These are phyloP conservation scores for Dyspetes luteomarginatus DNA, from an alignment of 2,888 invertebrate genomes.

Conservation along the genomic window DNA sequence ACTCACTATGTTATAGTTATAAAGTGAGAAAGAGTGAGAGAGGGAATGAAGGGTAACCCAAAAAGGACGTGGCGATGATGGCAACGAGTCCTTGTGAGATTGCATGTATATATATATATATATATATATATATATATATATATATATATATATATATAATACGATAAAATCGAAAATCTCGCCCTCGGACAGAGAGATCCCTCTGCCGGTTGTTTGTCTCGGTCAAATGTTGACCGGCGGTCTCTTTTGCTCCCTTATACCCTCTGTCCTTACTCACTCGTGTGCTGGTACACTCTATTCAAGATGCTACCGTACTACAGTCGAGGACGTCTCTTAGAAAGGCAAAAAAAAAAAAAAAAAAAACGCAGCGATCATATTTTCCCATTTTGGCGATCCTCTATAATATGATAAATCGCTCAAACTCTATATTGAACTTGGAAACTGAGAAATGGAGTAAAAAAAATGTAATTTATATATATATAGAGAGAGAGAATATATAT, in stretches of 20 bases:
- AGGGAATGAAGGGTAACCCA: not conserved
- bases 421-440: too few relatives aligned
- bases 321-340: conserved; percentile 5
- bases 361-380: too few relatives aligned
- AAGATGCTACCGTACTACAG: conserved; percentile 37
- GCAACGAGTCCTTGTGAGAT: conserved; percentile 17
- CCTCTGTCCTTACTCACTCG: conserved; percentile 17
- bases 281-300: conserved; percentile 20
- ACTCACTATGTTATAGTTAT: conserved; percentile 17
- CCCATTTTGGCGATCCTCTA: too few relatives aligned
- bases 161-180: conserved; percentile 37
- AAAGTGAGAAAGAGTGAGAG: not conserved
- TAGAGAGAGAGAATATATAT: too few relatives aligned
- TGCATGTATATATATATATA: too few relatives aligned
- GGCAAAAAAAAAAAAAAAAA: not conserved
- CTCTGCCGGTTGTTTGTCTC: conserved; percentile 72
- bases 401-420: too few relatives aligned
- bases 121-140: too few relatives aligned
- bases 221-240: conserved; percentile 80
- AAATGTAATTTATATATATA: too few relatives aligned
- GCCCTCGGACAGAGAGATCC: conserved; percentile 18
- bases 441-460: too few relatives aligned
- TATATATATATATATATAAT: too few relatives aligned
- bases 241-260: conserved; percentile 67
- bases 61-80: conserved; percentile 34